phyloP scores from a whole-genome alignment of 2,113 vertebrate genomes.

The Lagopus leucura region DNA sequence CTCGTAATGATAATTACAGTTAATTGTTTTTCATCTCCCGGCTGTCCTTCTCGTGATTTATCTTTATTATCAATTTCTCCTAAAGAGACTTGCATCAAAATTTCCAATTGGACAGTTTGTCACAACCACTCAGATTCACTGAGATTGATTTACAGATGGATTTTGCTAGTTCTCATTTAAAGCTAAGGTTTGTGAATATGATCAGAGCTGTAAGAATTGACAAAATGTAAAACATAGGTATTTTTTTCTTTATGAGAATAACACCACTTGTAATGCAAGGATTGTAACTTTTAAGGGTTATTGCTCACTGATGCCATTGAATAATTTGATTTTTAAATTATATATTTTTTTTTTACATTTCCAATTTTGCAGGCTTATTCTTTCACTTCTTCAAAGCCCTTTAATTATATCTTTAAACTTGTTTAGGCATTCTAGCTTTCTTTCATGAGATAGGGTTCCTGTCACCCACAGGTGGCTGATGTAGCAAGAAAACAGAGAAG shows the following conservation, averaged over 20 bases:
- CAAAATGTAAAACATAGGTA: not conserved
- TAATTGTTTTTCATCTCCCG: constrained; percentile 75
- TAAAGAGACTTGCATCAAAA: constrained; percentile 49
- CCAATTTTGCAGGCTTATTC: not conserved
- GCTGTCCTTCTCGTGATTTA: constrained; percentile 58
- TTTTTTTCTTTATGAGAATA: not conserved
- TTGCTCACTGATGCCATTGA: not conserved
- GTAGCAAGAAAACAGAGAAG: not conserved
- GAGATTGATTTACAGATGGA: constrained; percentile 40
- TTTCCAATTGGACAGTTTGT: constrained; percentile 68
- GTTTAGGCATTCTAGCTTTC: constrained; percentile 44
- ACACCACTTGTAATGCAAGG: not conserved
- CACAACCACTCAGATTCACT: not conserved
- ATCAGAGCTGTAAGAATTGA: not conserved
- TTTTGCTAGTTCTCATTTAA: constrained; percentile 54
- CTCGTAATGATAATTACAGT: constrained; percentile 68
- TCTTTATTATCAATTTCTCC: constrained; percentile 64
- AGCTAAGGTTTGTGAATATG: not conserved
- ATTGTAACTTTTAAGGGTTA: not conserved
- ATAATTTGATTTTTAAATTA: constrained; percentile 60
- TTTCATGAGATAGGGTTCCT: constrained; percentile 34
- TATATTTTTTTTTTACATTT: constrained; percentile 31
- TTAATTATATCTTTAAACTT: constrained; percentile 44
- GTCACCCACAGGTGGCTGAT: not conserved
- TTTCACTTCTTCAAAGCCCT: constrained; percentile 27